phyloP scores from a whole-genome alignment of 2,888 invertebrate species.

The Drosophila mimica region DNA sequence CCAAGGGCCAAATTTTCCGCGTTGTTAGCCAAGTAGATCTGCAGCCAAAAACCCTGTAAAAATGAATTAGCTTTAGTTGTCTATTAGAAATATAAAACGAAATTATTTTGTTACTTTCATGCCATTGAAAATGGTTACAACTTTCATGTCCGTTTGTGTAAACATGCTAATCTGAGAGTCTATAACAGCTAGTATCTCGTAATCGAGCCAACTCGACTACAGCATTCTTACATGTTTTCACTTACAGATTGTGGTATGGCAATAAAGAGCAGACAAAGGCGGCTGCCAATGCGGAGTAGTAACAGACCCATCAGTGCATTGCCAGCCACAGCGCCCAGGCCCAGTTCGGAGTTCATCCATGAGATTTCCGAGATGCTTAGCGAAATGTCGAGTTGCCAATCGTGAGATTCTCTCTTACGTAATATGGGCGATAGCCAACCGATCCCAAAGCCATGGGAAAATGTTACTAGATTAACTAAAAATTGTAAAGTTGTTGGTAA shows the following conservation, averaged over 20 bases:
- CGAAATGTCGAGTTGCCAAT: conserved; percentile 64
- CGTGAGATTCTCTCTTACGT: conserved; percentile 67
- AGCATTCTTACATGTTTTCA: neutral
- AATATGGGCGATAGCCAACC: conserved; percentile 84
- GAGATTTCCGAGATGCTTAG: conserved; percentile 72
- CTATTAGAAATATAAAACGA: neutral
- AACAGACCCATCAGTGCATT: conserved; percentile 71
- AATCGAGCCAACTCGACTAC: neutral
- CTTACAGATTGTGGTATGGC: conserved; percentile 81
- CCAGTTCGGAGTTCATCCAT: conserved; percentile 82
- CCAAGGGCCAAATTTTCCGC: conserved; percentile 62
- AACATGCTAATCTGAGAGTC: neutral
- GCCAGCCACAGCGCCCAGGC: conserved; percentile 78
- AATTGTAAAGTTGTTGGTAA: neutral
- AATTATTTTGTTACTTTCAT: neutral
- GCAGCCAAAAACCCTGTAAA: conserved; percentile 68
- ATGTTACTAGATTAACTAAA: conserved; percentile 80
- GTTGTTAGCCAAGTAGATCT: conserved; percentile 63
- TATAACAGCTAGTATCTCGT: neutral
- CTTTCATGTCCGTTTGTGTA: too few species aligned
- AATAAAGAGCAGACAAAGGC: conserved; percentile 69
- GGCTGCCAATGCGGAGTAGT: conserved; percentile 73
- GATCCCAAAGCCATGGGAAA: conserved; percentile 82
- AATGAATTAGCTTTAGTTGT: neutral
- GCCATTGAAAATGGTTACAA: neutral